phyloP scores from a whole-genome alignment of 1,140 invertebrate genomes.

The Sinonovacula constricta region DNA sequence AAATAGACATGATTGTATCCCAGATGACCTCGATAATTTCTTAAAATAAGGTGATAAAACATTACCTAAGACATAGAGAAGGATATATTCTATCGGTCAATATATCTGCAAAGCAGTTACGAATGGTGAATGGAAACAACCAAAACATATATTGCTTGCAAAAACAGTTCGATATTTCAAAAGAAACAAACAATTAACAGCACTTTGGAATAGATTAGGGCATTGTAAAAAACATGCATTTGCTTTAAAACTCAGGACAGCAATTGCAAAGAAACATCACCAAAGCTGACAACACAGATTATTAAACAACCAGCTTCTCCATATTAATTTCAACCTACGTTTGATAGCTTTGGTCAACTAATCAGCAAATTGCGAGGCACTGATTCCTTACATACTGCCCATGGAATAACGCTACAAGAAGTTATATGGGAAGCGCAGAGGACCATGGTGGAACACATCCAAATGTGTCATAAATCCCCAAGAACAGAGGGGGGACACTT shows the following conservation, averaged over 20 bases:
- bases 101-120: constrained; percentile 45
- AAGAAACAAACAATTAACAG: constrained; percentile 47
- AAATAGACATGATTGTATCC: not conserved
- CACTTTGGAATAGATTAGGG: constrained; percentile 49
- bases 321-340: constrained; percentile 32
- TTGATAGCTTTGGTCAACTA: constrained; percentile 63
- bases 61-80: not conserved
- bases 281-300: not conserved
- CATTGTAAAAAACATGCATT: constrained; percentile 55
- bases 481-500: not conserved
- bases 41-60: not conserved
- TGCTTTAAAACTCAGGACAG: constrained; percentile 52
- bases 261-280: constrained; percentile 22
- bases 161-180: constrained; percentile 47
- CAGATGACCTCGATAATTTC: not conserved
- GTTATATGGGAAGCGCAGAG: not conserved
- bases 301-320: not conserved
- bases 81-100: constrained; percentile 20
- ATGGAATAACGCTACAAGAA: constrained; percentile 61
- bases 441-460: constrained; percentile 5
- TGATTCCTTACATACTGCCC: constrained; percentile 50
- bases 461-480: not conserved
- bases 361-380: constrained; percentile 48
- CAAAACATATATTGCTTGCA: constrained; percentile 51
- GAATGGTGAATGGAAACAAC: constrained; percentile 52